Base-by-base conservation (phyloP, 64 coral and sea anemone species). In the Hydrozoanthus tunicans region DNA sequence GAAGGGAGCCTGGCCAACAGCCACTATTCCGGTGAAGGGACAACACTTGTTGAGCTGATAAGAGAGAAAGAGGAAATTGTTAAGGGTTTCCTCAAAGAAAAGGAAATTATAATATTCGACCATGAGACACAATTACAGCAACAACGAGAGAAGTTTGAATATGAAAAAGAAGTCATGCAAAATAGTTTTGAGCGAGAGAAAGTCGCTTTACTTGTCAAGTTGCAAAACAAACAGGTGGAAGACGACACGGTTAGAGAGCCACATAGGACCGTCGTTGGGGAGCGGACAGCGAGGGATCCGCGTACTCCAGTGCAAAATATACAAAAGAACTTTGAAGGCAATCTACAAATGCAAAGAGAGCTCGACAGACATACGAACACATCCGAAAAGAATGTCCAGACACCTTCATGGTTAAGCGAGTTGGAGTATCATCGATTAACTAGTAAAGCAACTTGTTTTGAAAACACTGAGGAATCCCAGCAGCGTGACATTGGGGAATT, bases 11-110 rank as follows among this genome's bases (percentile, higher is more conserved):
- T 43, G 11, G 67, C 26, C 15, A 83, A 51, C 51, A 11, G 63
- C 3, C 53, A 56, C 52, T 68, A 60, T 53, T n/a, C 14, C 6
- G 59, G 51, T 17, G 92, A 65, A 9, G 20, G 20, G 20, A 53
- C 56, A 20, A 55, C 54, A 3, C 5, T 54, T 6, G 24, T 66
- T 60, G 43, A 57, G 11, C 86, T 91, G 53, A 58, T 58, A 20
- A 77, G 32, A 15, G 92, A 93, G 68, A 96, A 93, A 89, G 64
- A 82, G 14, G 92, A 96, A 65, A 93, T 96, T n/a, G 73, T 93
- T 77, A 93, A 78, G 53, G 92, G 95, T 11, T 96, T 93, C 83
- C 89, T 96, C 7, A 93, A 93, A 53, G 92, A 96, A 60, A 96
- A 96, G 26, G 92, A 93, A 93, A 89, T 93, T 3, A 91, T 93